phyloP scores from a whole-genome alignment of 2,888 invertebrate genomes.

The Panzeria rudis region DNA sequence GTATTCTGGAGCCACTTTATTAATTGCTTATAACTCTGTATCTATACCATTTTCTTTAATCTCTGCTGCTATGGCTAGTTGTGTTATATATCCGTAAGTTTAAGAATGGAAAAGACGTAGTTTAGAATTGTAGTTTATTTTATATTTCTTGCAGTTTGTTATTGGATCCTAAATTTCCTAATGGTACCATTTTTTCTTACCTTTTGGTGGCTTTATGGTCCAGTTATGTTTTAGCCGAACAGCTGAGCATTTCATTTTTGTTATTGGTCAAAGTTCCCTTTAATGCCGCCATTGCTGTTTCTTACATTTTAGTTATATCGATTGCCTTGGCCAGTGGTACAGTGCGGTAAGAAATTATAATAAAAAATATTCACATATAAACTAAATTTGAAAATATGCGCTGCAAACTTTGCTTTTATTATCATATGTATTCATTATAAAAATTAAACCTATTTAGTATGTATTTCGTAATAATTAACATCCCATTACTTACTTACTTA shows the following conservation, averaged over 20 bases:
- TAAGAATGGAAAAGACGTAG: neutral
- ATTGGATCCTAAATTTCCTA: conserved; percentile 80
- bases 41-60: conserved; percentile 93
- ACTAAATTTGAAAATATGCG: too few relatives aligned
- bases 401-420: too few relatives aligned
- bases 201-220: conserved; percentile 91
- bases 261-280: conserved; percentile 92
- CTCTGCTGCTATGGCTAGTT: conserved; percentile 89
- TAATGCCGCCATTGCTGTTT: conserved; percentile 90
- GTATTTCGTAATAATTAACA: too few relatives aligned
- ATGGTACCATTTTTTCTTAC: conserved; percentile 85
- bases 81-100: conserved; percentile 90
- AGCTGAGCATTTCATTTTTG: conserved; percentile 91
- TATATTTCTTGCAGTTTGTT: conserved; percentile 76
- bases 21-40: conserved; percentile 91
- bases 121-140: neutral
- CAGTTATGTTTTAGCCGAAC: conserved; percentile 93
- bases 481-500: neutral
- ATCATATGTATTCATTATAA: too few relatives aligned
- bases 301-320: conserved; percentile 90
- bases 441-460: too few relatives aligned
- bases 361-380: too few relatives aligned
- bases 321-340: conserved; percentile 90
- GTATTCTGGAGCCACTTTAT: conserved; percentile 93
- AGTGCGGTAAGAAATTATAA: conserved; percentile 86